Evolutionary conservation across 2,113 vertebrate species (phyloP).

Genomic region (Antechinus stuartii): DNA sequence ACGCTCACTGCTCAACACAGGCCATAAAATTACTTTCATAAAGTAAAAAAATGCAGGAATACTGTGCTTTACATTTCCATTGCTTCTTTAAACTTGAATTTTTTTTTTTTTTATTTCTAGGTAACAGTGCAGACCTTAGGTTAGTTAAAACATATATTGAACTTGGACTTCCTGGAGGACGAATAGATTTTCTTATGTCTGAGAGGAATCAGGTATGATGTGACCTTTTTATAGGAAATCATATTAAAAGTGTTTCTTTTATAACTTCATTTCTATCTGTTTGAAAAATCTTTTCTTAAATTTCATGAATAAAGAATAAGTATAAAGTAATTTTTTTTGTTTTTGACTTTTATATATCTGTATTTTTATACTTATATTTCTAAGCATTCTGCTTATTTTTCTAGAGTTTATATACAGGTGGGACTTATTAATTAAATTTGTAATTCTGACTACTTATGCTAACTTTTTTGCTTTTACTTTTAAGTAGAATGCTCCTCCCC

Average conservation of each 20-base stretch:
- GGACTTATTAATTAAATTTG: slow-evolving; percentile 39
- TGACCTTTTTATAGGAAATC: slow-evolving; percentile 39
- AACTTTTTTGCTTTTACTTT: not conserved
- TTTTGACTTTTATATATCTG: slow-evolving; percentile 5
- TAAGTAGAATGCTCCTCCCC: not conserved
- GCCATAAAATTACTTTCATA: slow-evolving; percentile 15
- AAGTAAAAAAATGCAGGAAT: not conserved
- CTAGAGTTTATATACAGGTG: slow-evolving; percentile 44
- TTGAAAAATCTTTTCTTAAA: slow-evolving; percentile 55
- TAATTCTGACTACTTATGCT: slow-evolving; percentile 25
- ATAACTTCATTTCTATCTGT: slow-evolving; percentile 16
- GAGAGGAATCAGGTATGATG: slow-evolving; percentile 96
- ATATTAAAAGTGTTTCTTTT: slow-evolving; percentile 30
- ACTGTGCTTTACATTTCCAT: not conserved
- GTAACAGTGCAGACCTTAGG: slow-evolving; percentile 97
- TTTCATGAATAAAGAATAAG: slow-evolving; percentile 46
- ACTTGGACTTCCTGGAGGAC: slow-evolving; percentile 95
- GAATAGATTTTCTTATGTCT: slow-evolving; percentile 98
- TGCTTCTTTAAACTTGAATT: slow-evolving; percentile 56
- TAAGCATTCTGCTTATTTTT: not conserved
- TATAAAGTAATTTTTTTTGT: not conserved
- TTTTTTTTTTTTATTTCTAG: slow-evolving; percentile 84
- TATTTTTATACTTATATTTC: slow-evolving; percentile 13
- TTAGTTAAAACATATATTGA: slow-evolving; percentile 98
- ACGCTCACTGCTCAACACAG: slow-evolving; percentile 14